A percentile compares a stretch with the other conserved stretches of the same genome.
Evolutionary conservation across 2,888 invertebrate genomes (phyloP).

Genomic region (Eudasyphora cyanicolor): DNA sequence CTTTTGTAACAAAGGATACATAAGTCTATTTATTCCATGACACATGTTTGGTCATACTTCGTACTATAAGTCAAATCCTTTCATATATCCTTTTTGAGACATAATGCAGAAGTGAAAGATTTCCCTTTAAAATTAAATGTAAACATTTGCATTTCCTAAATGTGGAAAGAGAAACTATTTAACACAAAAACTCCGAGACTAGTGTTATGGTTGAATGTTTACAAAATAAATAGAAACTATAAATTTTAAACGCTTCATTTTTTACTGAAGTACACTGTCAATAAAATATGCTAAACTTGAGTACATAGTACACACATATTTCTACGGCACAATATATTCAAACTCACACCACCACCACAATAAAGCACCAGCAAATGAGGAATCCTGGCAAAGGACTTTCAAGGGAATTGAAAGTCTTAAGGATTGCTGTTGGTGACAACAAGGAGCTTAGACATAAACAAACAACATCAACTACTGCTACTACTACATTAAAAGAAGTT

Average conservation of each 20-base stretch:
- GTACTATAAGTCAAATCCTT: background rate
- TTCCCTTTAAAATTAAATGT: background rate
- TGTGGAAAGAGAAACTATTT: background rate
- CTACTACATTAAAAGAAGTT: constrained; percentile 62
- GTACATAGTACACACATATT: constrained; percentile 3
- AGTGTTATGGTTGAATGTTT: background rate
- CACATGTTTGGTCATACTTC: background rate
- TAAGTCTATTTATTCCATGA: background rate
- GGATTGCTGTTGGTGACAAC: constrained; percentile 56
- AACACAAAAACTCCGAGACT: background rate
- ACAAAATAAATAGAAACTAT: constrained; percentile 39
- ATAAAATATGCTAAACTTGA: constrained; percentile 56
- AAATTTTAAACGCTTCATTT: constrained; percentile 41
- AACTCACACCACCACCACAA: too few relatives aligned
- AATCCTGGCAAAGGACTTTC: background rate
- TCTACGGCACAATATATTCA: too few relatives aligned
- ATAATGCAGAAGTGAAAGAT: too few relatives aligned
- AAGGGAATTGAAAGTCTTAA: constrained; percentile 8
- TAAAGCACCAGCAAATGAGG: background rate
- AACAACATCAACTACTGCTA: too few relatives aligned
- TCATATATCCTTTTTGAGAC: background rate
- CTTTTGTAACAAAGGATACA: background rate
- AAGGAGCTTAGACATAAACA: constrained; percentile 58
- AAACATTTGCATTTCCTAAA: background rate
- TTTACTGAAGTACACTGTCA: constrained; percentile 59